Conservation (phyloP, 2,113 vertebrate genomes). For the Oreochromis spilurus region DNA sequence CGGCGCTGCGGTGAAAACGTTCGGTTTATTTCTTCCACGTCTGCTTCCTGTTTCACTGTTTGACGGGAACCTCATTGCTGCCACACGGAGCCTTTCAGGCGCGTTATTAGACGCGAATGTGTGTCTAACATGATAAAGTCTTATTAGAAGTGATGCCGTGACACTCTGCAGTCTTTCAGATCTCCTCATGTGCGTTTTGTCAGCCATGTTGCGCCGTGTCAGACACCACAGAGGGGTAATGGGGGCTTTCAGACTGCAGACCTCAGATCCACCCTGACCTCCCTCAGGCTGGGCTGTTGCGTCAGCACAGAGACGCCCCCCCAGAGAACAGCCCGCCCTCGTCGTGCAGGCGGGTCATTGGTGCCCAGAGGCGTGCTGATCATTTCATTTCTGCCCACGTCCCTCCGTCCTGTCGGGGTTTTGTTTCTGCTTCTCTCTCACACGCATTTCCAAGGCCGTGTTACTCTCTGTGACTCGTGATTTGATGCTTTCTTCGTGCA, state of each 20-base stretch:
- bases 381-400: background rate
- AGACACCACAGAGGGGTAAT: background rate
- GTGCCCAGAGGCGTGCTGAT: background rate
- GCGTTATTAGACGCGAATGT: background rate
- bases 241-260: background rate
- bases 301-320: background rate
- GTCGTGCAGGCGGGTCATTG: background rate
- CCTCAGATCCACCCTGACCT: background rate
- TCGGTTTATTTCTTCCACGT: rapidly evolving
- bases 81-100: background rate
- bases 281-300: background rate
- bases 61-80: background rate
- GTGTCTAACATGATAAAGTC: background rate
- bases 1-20: rapidly evolving
- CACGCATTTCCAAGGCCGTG: background rate
- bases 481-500: background rate
- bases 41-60: background rate
- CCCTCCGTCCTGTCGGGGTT: background rate
- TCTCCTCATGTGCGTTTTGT: background rate
- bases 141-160: background rate
- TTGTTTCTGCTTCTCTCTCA: background rate
- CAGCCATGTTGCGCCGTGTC: background rate
- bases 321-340: background rate
- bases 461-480: background rate
- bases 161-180: background rate